Evolutionary conservation across 1,140 invertebrate genomes (phyloP), one percentile per base, ranked within the genome.

Genomic region (Pantala flavescens): DNA sequence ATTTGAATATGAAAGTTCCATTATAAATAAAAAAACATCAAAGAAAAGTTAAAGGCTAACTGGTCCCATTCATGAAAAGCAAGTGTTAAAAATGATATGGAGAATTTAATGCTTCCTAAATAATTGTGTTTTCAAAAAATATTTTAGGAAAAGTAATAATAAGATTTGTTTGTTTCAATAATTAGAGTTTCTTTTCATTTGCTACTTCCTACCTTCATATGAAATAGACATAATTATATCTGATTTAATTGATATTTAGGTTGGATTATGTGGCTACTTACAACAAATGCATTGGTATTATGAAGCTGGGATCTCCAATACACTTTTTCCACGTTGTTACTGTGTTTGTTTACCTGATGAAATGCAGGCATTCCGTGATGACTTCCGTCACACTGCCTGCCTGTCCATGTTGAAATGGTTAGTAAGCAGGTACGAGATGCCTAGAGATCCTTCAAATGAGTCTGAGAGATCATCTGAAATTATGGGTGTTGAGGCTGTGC

Each of bases 231-330:
- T 63, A 63, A 63, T 63, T 7, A 72, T 42, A 7, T 9, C 21
- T 7, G 14, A 2, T 63, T 19, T 63, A 2, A 63, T 63, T 36
- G 24, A 55, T 79, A 77, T 77, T 16, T 76, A 87, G 86, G 83
- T 86, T 73, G 92, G 95, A 42, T 83, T 97, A 24, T 93, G 92
- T 77, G 86, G 89, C 10, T 91, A 91, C 76, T 84, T 97, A 63
- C 89, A 91, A 74, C 93, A 96, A 83, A 90, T 95, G 82, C 91
- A 94, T 79, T 97, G 95, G 94, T 94, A 90, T 80, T 91, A 88
- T 77, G 93, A 96, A 79, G 89, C 90, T 36, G 90, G 90, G 23
- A 87, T 93, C 28, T 89, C 93, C 0, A 85, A 91, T 76, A 90
- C 90, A 2, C 90, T 91, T 75, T 96, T 94, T 81, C 95, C 94